Percentiles rank a stretch among this genome's conserved stretches.
phyloP scores from a whole-genome alignment of 2,888 invertebrate species.

The Drosophila cracens region DNA sequence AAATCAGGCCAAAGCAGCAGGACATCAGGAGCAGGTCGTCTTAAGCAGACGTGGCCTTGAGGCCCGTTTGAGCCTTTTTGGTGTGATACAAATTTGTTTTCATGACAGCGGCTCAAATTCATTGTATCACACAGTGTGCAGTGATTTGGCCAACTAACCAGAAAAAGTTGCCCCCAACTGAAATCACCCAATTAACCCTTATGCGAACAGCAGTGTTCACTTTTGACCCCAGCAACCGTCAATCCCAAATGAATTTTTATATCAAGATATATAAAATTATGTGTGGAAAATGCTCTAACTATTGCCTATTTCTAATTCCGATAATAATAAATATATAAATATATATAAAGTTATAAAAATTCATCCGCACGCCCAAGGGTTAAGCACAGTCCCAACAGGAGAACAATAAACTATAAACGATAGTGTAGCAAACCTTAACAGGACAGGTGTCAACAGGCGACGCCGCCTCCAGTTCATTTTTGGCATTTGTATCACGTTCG shows the following conservation, averaged over 20 bases:
- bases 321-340: not conserved
- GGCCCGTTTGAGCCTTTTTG: conserved; percentile 32
- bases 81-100: conserved; percentile 64
- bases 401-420: conserved; percentile 56
- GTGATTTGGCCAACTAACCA: conserved; percentile 75
- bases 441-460: conserved; percentile 67
- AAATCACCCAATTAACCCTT: conserved; percentile 35
- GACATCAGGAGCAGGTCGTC: conserved; percentile 24
- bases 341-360: not conserved
- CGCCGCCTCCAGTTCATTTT: conserved; percentile 38
- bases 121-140: conserved; percentile 47
- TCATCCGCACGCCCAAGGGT: conserved; percentile 26
- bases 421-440: conserved; percentile 33
- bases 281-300: not conserved
- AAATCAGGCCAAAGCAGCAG: conserved; percentile 12
- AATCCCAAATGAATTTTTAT: not conserved
- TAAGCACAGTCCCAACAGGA: conserved; percentile 19
- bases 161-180: conserved; percentile 19
- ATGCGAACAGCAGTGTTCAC: not conserved
- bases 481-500: conserved; percentile 72
- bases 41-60: conserved; percentile 50
- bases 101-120: conserved; percentile 49
- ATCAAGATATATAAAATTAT: not conserved
- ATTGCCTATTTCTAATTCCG: not conserved
- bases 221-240: not conserved